Conservation (phyloP, 2,797 vertebrate species). For the Phoxinus dragarum region DNA sequence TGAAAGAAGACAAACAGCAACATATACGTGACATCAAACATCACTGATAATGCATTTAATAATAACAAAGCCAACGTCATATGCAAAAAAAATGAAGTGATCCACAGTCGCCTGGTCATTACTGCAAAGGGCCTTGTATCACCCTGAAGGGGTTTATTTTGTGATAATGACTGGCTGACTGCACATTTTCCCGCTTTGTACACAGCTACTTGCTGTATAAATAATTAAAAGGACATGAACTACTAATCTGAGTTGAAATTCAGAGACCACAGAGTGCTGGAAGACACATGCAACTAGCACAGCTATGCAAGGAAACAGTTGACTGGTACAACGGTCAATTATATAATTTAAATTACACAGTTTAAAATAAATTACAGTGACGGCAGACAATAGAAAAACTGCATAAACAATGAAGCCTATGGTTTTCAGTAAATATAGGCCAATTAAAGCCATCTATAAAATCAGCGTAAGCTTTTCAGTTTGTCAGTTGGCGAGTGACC, state of each 20-base stretch:
- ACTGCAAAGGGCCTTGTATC: constrained; percentile 9
- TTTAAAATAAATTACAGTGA: not conserved
- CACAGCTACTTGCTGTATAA: constrained; percentile 34
- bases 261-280: constrained; percentile 14
- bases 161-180: constrained; percentile 23
- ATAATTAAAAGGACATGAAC: constrained; percentile 32
- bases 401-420: not conserved
- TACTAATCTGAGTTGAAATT: constrained; percentile 21
- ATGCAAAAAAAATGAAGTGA: not conserved
- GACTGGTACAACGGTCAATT: constrained; percentile 7
- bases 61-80: constrained; percentile 1
- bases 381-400: not conserved
- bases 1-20: not conserved
- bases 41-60: constrained; percentile 38
- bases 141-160: constrained; percentile 16
- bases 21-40: not conserved
- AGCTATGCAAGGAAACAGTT: constrained; percentile 16
- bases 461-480: not conserved
- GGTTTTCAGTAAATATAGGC: not conserved
- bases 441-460: not conserved
- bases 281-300: constrained; percentile 8
- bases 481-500: not conserved
- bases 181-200: constrained; percentile 27
- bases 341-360: not conserved
- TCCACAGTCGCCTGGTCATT: constrained; percentile 4